A percentile compares a stretch with the other conserved stretches of the same genome.
These are phyloP conservation scores for Tenebrio molitor DNA, from an alignment of 1,140 invertebrate species.

Conservation along the genomic window DNA sequence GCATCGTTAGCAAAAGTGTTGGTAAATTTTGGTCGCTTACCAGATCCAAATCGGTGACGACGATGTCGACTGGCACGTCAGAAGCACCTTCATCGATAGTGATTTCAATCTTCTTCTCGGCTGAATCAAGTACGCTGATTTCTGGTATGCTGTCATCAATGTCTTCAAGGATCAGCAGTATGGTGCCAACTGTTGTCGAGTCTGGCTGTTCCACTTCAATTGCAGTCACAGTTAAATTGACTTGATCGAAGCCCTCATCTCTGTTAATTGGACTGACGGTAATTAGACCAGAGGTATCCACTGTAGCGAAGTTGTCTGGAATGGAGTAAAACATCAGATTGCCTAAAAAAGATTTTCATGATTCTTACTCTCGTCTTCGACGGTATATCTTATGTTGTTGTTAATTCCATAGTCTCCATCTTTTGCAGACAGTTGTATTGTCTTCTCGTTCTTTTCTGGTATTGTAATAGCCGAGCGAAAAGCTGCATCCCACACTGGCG, in stretches of 20 bases:
- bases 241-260: constrained; percentile 14
- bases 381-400: constrained; percentile 3
- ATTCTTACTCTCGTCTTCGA: background rate
- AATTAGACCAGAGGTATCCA: background rate
- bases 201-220: background rate
- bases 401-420: constrained; percentile 35
- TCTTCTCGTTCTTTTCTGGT: background rate
- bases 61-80: constrained; percentile 63
- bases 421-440: constrained; percentile 4
- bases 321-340: too few species aligned
- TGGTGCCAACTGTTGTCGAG: background rate
- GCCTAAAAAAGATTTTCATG: background rate
- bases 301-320: background rate
- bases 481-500: constrained; percentile 1
- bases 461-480: background rate
- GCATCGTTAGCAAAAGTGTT: constrained; percentile 39
- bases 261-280: background rate
- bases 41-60: constrained; percentile 69
- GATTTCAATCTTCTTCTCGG: constrained; percentile 42
- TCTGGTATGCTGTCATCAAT: constrained; percentile 12
- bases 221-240: constrained; percentile 7
- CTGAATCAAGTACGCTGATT: background rate
- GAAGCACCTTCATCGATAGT: constrained; percentile 51
- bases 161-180: constrained; percentile 11
- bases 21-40: constrained; percentile 62